Evolutionary conservation across 1,140 invertebrate genomes (phyloP).

Genomic region (Diuraphis noxia): DNA sequence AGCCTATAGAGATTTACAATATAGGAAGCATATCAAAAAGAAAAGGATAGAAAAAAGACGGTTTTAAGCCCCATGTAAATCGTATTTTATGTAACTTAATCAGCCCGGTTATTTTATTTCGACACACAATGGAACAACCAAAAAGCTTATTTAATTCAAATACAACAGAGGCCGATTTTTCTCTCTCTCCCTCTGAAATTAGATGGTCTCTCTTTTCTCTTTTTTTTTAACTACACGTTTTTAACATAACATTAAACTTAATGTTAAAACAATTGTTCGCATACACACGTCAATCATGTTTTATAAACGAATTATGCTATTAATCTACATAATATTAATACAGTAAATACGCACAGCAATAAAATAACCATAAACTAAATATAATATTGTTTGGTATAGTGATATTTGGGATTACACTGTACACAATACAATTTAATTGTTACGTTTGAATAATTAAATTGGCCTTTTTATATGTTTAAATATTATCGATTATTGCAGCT

Average conservation of each 20-base stretch:
- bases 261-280: background rate
- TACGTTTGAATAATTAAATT: background rate
- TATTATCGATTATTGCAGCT: background rate
- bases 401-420: background rate
- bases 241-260: background rate
- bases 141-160: background rate
- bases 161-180: background rate
- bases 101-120: background rate
- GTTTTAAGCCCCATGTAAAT: background rate
- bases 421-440: background rate
- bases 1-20: background rate
- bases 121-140: background rate
- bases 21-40: background rate
- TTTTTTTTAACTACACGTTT: background rate
- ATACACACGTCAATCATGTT: slow-evolving; percentile 6
- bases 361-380: background rate
- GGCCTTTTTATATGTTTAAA: background rate
- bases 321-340: background rate
- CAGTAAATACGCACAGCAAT: background rate
- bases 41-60: background rate
- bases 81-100: slow-evolving; percentile 17
- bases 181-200: background rate
- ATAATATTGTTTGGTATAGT: background rate
- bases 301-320: background rate
- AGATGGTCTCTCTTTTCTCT: no score